Percentiles rank a stretch among this genome's conserved stretches.
phyloP scores from a whole-genome alignment of 2,113 vertebrate genomes.

The Psilopogon haemacephalus region DNA sequence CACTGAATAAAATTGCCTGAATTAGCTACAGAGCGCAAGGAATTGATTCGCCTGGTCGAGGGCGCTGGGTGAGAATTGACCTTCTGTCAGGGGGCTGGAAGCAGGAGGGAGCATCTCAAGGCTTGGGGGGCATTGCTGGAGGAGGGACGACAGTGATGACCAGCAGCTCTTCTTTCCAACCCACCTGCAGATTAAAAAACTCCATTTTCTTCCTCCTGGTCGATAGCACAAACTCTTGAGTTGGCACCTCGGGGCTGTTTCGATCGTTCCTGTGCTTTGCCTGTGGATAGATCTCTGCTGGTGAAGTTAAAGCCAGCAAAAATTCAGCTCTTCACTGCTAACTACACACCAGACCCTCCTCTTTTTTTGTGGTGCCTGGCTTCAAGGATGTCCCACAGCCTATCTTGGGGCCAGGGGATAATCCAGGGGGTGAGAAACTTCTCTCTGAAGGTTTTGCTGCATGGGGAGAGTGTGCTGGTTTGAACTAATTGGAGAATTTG shows the following conservation, averaged over 20 bases:
- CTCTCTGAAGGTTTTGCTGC: not conserved
- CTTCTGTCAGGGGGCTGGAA: not conserved
- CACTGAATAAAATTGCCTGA: not conserved
- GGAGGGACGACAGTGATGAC: rapidly evolving
- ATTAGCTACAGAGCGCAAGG: not conserved
- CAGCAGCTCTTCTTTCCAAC: rapidly evolving
- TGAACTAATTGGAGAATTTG: too few relatives aligned
- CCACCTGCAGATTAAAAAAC: not conserved
- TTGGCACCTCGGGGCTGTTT: rapidly evolving
- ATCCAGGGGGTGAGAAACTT: not conserved
- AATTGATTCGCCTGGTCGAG: not conserved
- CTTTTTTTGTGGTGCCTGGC: too few relatives aligned
- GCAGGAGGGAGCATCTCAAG: not conserved
- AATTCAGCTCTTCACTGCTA: not conserved
- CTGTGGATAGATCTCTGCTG: not conserved
- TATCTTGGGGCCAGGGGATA: not conserved
- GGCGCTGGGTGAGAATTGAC: not conserved
- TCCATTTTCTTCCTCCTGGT: not conserved
- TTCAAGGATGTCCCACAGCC: rapidly evolving
- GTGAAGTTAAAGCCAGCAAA: not conserved
- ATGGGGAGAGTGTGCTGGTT: too few relatives aligned
- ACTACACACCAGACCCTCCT: not conserved
- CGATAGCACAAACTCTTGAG: rapidly evolving
- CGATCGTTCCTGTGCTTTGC: not conserved
- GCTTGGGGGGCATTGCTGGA: rapidly evolving